A percentile compares a stretch with the other conserved stretches of the same genome.
These are phyloP conservation scores for Netelia fuscicornis DNA, from an alignment of 2,888 invertebrate genomes.

Conservation along the genomic window DNA sequence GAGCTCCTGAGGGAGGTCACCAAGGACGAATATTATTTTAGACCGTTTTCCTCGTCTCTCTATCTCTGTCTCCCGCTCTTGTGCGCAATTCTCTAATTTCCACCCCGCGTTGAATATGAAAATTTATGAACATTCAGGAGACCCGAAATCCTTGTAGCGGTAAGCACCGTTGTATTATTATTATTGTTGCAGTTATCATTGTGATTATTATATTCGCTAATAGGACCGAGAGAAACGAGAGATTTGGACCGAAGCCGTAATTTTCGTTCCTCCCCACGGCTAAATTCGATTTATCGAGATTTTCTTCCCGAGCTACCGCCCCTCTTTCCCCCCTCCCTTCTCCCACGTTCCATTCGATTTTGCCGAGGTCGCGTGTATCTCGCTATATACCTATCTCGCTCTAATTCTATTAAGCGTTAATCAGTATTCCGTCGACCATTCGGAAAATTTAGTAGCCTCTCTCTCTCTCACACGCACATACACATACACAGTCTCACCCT, in stretches of 20 bases:
- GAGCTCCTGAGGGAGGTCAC: slow-evolving; percentile 54
- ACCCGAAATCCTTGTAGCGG: slow-evolving; percentile 4
- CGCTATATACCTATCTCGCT: neutral
- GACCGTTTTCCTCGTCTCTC: slow-evolving; percentile 50
- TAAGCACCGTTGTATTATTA: neutral
- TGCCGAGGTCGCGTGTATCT: slow-evolving; percentile 8
- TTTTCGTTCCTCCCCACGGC: slow-evolving; percentile 12
- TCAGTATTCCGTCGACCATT: slow-evolving; percentile 41
- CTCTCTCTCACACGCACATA: neutral
- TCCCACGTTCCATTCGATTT: neutral
- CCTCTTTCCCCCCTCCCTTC: neutral
- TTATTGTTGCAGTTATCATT: neutral
- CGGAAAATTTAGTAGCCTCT: slow-evolving; percentile 47
- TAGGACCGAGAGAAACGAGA: neutral
- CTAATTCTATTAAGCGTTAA: slow-evolving; percentile 60
- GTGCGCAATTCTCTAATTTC: slow-evolving; percentile 69
- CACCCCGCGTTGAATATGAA: slow-evolving; percentile 49
- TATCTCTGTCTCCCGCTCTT: slow-evolving; percentile 16
- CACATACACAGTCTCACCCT: too few relatives aligned
- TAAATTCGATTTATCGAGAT: slow-evolving; percentile 39
- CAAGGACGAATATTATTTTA: slow-evolving; percentile 65
- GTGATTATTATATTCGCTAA: slow-evolving; percentile 3
- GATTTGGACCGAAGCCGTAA: slow-evolving; percentile 28
- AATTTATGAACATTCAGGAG: slow-evolving; percentile 54
- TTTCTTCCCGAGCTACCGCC: neutral